phyloP scores from a whole-genome alignment of 1,140 invertebrate species.

The Leptopilina boulardi region DNA sequence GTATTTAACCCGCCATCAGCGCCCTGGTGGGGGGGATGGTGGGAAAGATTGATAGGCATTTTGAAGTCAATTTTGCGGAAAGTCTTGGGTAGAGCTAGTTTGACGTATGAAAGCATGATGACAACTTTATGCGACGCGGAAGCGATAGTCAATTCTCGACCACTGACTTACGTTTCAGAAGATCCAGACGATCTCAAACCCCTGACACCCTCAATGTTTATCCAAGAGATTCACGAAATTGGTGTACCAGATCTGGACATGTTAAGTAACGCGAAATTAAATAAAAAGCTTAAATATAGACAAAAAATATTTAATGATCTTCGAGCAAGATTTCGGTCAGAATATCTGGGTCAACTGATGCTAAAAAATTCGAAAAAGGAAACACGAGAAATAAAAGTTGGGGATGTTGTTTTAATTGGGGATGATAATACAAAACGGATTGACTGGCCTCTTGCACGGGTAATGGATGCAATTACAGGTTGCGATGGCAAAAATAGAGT shows the following conservation, averaged over 20 bases:
- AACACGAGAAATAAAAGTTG: not conserved
- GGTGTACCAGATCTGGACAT: constrained; percentile 54
- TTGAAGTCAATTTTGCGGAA: constrained; percentile 55
- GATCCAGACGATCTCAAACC: constrained; percentile 44
- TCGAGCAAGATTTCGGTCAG: constrained; percentile 47
- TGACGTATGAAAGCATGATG: constrained; percentile 59
- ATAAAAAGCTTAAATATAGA: constrained; percentile 34
- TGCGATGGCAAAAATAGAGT: constrained; percentile 39
- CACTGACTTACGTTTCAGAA: constrained; percentile 60
- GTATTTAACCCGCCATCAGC: constrained; percentile 66
- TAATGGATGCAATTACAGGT: constrained; percentile 48
- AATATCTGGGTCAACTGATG: constrained; percentile 52
- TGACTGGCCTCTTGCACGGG: constrained; percentile 41
- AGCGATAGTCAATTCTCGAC: constrained; percentile 59
- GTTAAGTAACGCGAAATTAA: constrained; percentile 36
- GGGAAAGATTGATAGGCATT: constrained; percentile 55
- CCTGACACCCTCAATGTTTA: constrained; percentile 53
- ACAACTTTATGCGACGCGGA: constrained; percentile 60
- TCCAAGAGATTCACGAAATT: constrained; percentile 46
- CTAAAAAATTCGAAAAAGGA: not conserved
- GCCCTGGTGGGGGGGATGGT: not conserved
- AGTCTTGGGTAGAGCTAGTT: constrained; percentile 55
- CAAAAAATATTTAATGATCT: constrained; percentile 44
- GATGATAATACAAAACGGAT: constrained; percentile 44
- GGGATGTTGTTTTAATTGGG: constrained; percentile 35